These are phyloP conservation scores for Pelobates cultripes DNA, from an alignment of 2,797 vertebrate species.

Conservation along the genomic window DNA sequence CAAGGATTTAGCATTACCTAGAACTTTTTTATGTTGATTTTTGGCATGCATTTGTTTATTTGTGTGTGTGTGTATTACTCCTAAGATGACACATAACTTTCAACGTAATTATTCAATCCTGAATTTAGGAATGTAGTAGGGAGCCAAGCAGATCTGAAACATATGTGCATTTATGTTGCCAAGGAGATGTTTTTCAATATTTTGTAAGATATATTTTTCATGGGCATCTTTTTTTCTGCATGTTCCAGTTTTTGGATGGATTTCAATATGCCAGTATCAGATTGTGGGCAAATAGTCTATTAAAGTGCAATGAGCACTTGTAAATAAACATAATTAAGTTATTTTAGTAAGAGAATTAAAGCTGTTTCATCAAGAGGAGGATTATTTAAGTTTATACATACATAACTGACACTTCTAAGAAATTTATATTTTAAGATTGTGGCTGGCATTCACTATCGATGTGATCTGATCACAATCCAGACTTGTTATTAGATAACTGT, in stretches of 20 bases:
- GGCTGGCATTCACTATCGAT: too few species aligned
- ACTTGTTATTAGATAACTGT: too few species aligned
- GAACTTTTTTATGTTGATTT: neutral
- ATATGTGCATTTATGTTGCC: slow-evolving; percentile 45
- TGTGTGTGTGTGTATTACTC: slow-evolving; percentile 10
- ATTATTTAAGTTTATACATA: too few species aligned
- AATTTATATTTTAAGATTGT: too few species aligned
- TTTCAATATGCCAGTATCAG: too few species aligned
- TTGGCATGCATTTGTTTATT: slow-evolving; percentile 19
- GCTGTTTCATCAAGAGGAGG: too few species aligned
- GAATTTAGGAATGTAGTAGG: slow-evolving; percentile 11
- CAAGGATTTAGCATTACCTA: neutral
- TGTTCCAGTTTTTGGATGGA: slow-evolving; percentile 26
- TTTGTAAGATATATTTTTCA: slow-evolving; percentile 36
- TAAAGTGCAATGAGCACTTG: too few species aligned
- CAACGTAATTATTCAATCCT: slow-evolving; percentile 33
- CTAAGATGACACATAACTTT: slow-evolving; percentile 34
- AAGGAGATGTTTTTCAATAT: slow-evolving; percentile 46
- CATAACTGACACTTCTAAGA: too few species aligned
- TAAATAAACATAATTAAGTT: too few species aligned
- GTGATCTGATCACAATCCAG: too few species aligned
- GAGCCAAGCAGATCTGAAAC: slow-evolving; percentile 43
- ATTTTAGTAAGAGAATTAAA: too few species aligned
- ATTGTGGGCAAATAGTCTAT: too few species aligned
- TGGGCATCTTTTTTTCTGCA: slow-evolving; percentile 32